Base-by-base conservation (phyloP, 2,113 vertebrate genomes). In the Himantopus leucocephalus region DNA sequence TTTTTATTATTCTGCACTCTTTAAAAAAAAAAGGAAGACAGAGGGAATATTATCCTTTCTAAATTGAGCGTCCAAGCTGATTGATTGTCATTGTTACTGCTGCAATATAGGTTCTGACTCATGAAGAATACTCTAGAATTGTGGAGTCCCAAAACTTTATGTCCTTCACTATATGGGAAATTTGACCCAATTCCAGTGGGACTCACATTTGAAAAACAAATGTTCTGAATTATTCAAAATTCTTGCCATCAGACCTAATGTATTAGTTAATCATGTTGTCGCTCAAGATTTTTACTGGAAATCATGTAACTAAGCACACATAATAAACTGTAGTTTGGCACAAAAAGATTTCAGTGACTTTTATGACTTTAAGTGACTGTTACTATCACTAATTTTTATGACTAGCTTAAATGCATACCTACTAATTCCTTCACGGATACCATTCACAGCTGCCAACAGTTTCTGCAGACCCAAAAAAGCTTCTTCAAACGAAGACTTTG, bases 351-450 rank as follows among this genome's bases (percentile, higher is more conserved):
- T 63, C 43, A 81, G 56, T 45, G 39, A 18, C 9, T 56, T 60
- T 10, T 63, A 27, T 29, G 32, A 37, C 47, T 43, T 29, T 7
- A 35, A 11, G 37, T 41, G 67, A 47, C 37, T 37, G n/a, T 29
- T 8, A 37, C 34, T 39, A n/a, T 41, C n/a, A 59, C 27, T 3
- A 85, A 14, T 14, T 35, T 41, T 18, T 56, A 53, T 8, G 18
- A 60, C 35, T 29, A 67, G 24, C 39, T 82, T 71, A 52, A 73
- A 55, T 21, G 52, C 94, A 97, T 96, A 99, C 99, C 99, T 98
- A 89, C 98, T 98, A 94, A 99, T 99, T 88, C 98, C 98, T 94
- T 98, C 98, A 79, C 95, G 98, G 94, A 99, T 98, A 97, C 98
- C 98, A 78, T 97, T 98, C 86, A 99, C 98, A 94, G 98, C 97